These are phyloP conservation scores for Microcebus ravelobensis DNA, from an alignment of 2,113 vertebrate genomes.

Conservation along the genomic window DNA sequence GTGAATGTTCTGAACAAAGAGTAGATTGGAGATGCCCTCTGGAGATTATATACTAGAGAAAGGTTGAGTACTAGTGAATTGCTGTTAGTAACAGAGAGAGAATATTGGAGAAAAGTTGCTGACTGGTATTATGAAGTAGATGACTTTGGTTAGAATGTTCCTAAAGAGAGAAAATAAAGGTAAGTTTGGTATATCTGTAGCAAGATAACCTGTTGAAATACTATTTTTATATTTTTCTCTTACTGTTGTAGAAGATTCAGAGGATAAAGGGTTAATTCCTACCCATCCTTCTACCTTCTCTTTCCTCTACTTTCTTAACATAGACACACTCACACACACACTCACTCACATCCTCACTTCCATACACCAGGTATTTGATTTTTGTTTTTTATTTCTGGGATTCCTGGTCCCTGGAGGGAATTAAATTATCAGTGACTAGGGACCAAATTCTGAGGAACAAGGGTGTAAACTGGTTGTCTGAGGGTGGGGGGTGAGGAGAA, in stretches of 20 bases:
- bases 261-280: background rate
- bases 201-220: background rate
- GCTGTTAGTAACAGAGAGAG: background rate
- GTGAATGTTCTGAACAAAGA: background rate
- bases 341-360: background rate
- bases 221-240: background rate
- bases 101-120: conserved; percentile 27
- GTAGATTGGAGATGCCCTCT: background rate
- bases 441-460: background rate
- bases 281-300: background rate
- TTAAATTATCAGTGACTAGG: background rate
- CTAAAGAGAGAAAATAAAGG: background rate
- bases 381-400: background rate
- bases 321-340: too few species aligned
- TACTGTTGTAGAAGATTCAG: background rate
- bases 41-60: conserved; percentile 15
- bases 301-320: background rate
- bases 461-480: background rate
- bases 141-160: conserved; percentile 9
- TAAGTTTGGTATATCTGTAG: background rate
- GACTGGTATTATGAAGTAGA: background rate
- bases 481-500: background rate
- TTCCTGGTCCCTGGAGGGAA: background rate
- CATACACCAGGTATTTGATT: background rate
- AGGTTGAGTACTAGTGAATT: background rate